Base-by-base conservation (phyloP, 2,113 vertebrate genomes). In the Furnarius figulus region DNA sequence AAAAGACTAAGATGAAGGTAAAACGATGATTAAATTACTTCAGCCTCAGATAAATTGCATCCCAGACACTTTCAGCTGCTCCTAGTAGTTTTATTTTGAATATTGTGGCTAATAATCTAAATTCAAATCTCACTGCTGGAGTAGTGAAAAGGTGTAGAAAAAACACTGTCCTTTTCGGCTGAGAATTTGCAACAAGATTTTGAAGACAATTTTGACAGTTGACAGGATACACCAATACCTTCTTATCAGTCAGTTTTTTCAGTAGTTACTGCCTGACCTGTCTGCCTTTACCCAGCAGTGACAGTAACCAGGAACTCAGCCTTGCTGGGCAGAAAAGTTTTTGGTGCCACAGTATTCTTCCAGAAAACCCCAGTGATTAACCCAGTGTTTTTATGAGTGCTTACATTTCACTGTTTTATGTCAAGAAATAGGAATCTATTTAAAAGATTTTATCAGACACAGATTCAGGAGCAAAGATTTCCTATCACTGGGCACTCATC, bases 71-170 rank as follows among this genome's bases (percentile, higher is more conserved):
- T 73, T 92, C 80, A 92, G 50, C 53, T 95, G 80, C 87, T 49
- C 25, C 63, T 67, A 71, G 66, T 68, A 82, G 77, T 96, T 97
- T 96, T 65, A 12, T 63, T 95, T 79, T 81, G 23, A 93, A 84
- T 82, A 44, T 17, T 46, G 44, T 72, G 68, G 17, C 49, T 55
- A 24, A 61, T 59, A 96, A 91, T 53, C 76, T 93, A 68, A 81
- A 96, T 53, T 74, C 18, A 94, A 83, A 55, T 73, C 46, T 84
- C 58, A 92, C 46, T 85, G 71, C 79, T 93, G 50, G 21, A 85
- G 62, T 27, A 85, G 68, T 28, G 16, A 39, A 85, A 90, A 92
- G 20, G 14, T 35, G 15, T 65, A 72, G 37, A 52, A 80, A 53
- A 84, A 72, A 6, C 5, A 9, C 3, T 76, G 22, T 65, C 28